These are phyloP conservation scores for Prorops nasuta DNA, from an alignment of 1,140 invertebrate species.

Conservation along the genomic window DNA sequence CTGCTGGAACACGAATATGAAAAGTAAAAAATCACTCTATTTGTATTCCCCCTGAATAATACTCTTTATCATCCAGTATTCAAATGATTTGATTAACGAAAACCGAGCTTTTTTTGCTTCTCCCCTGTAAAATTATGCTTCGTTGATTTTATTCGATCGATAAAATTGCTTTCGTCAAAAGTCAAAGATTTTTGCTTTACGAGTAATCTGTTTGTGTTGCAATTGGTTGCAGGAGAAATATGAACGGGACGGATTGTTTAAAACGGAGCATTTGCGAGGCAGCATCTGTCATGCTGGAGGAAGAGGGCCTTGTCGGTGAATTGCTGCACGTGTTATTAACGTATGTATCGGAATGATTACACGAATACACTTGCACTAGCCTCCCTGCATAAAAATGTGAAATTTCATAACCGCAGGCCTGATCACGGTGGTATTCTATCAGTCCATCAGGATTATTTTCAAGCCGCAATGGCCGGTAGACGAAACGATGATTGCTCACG, in stretches of 20 bases:
- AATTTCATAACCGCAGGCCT: conserved; percentile 40
- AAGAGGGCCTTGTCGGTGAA: conserved; percentile 56
- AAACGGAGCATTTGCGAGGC: conserved; percentile 55
- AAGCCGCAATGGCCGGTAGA: conserved; percentile 40
- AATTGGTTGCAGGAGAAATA: too few species aligned
- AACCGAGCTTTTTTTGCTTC: too few species aligned
- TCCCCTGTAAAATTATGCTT: too few species aligned
- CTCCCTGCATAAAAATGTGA: too few species aligned
- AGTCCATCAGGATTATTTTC: conserved; percentile 39
- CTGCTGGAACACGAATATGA: conserved; percentile 35
- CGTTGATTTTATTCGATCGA: too few species aligned
- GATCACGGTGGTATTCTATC: conserved; percentile 34
- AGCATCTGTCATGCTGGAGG: conserved; percentile 45
- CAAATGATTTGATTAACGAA: too few species aligned
- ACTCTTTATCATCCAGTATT: too few species aligned
- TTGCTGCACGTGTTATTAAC: conserved; percentile 56
- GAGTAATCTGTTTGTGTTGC: too few species aligned
- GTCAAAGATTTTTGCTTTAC: too few species aligned
- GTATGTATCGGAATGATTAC: conserved; percentile 36
- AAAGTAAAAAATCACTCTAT: conserved; percentile 32
- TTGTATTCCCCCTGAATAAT: too few species aligned
- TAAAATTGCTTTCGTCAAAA: too few species aligned
- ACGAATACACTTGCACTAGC: too few species aligned
- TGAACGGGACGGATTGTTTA: conserved; percentile 48
- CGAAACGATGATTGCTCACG: conserved; percentile 37